A percentile compares a stretch with the other conserved stretches of the same genome.
These are phyloP conservation scores for Nylanderia fulva DNA, from an alignment of 1,140 invertebrate species.

Conservation along the genomic window DNA sequence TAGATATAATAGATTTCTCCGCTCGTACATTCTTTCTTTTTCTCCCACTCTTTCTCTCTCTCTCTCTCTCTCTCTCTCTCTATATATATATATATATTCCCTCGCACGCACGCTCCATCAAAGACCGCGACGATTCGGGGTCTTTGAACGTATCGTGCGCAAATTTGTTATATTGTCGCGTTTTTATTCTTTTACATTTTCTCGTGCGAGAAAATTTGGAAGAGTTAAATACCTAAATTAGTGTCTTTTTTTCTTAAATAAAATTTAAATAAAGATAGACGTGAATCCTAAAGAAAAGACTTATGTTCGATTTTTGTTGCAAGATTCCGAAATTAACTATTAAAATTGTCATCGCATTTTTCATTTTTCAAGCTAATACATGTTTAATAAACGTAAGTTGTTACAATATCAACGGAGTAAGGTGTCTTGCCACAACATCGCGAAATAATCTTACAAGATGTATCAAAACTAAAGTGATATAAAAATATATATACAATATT, in stretches of 20 bases:
- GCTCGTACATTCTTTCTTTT: slow-evolving; percentile 27
- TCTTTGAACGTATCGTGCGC: no score
- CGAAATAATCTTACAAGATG: neutral
- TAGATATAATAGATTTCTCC: slow-evolving; percentile 65
- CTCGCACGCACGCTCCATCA: no score
- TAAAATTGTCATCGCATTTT: neutral
- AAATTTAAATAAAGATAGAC: no score
- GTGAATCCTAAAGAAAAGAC: no score
- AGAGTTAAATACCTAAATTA: no score
- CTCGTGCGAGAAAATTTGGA: no score
- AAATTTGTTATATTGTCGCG: no score
- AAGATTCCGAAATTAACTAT: neutral
- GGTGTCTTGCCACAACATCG: neutral
- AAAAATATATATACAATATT: slow-evolving; percentile 16
- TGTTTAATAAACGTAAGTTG: neutral
- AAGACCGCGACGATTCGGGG: no score
- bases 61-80: neutral
- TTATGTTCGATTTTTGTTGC: neutral
- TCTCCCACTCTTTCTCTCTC: neutral
- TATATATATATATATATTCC: no score
- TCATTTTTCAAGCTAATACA: slow-evolving; percentile 32
- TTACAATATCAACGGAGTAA: neutral
- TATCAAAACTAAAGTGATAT: slow-evolving; percentile 40
- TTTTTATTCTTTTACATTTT: no score
- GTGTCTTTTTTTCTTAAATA: no score